Conservation (phyloP, 2,113 vertebrate species). For the Columba janthina region DNA sequence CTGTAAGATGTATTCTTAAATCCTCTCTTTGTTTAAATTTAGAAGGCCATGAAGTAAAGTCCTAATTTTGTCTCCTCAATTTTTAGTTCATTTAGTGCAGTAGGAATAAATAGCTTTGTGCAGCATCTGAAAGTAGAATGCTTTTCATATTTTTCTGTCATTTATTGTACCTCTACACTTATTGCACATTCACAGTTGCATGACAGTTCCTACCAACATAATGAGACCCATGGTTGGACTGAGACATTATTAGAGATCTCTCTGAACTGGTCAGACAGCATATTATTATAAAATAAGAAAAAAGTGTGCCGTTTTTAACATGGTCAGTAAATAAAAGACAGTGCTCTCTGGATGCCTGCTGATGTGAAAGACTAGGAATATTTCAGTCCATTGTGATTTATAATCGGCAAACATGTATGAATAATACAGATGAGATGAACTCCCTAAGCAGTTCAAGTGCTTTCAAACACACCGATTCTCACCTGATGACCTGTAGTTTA, state of each 20-base stretch:
- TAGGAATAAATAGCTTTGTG: slow-evolving; percentile 70
- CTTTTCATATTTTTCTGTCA: slow-evolving; percentile 67
- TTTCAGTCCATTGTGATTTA: slow-evolving; percentile 65
- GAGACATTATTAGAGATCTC: slow-evolving; percentile 69
- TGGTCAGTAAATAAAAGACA: slow-evolving; percentile 73
- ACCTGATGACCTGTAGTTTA: slow-evolving; percentile 55
- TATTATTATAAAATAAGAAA: slow-evolving; percentile 71
- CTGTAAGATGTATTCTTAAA: slow-evolving; percentile 33
- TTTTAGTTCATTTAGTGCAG: slow-evolving; percentile 66
- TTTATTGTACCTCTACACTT: slow-evolving; percentile 72
- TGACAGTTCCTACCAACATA: slow-evolving; percentile 73
- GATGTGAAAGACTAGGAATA: slow-evolving; percentile 61
- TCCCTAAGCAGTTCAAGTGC: slow-evolving; percentile 38
- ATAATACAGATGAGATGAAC: slow-evolving; percentile 51
- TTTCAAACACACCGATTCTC: slow-evolving; percentile 34
- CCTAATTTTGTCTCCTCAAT: slow-evolving; percentile 39
- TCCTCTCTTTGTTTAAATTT: slow-evolving; percentile 61
- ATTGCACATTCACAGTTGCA: slow-evolving; percentile 70
- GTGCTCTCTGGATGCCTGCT: slow-evolving; percentile 48
- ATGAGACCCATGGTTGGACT: slow-evolving; percentile 67
- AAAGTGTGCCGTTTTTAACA: slow-evolving; percentile 47
- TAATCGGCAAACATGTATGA: slow-evolving; percentile 58
- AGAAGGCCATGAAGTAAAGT: slow-evolving; percentile 58
- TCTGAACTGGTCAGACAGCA: slow-evolving; percentile 70
- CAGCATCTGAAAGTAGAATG: slow-evolving; percentile 68